phyloP scores from a whole-genome alignment of 92 coral and sea anemone genomes.

The Phenganax subtilis region DNA sequence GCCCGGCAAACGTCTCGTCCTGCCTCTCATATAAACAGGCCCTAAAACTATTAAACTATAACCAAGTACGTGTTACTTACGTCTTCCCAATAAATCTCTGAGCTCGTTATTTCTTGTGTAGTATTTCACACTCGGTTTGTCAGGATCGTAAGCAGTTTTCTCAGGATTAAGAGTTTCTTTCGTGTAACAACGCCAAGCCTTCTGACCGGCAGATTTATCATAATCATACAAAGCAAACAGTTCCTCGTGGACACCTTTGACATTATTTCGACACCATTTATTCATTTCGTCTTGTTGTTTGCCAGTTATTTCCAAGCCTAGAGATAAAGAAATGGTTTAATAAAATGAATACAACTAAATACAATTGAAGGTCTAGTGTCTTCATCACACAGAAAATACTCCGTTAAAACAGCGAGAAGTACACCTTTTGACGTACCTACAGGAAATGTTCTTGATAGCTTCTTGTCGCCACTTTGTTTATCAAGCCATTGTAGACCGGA shows the following conservation, averaged over 20 bases:
- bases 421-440: neutral
- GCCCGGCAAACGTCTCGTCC: too few species aligned
- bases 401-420: too few species aligned
- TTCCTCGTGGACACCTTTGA: neutral
- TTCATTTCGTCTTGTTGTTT: constrained; percentile 29
- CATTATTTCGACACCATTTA: constrained; percentile 20
- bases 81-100: constrained; percentile 13
- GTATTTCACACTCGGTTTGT: constrained; percentile 9
- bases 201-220: neutral
- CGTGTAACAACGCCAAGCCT: constrained; percentile 33
- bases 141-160: constrained; percentile 22
- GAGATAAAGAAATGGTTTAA: neutral
- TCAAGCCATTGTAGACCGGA: constrained; percentile 37
- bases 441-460: constrained; percentile 26
- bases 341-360: neutral
- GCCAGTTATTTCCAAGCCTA: constrained; percentile 34
- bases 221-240: constrained; percentile 31
- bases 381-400: too few species aligned
- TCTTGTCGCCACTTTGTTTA: constrained; percentile 26
- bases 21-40: too few species aligned
- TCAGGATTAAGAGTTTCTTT: constrained; percentile 26
- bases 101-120: constrained; percentile 27
- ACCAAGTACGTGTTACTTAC: constrained; percentile 1
- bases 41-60: too few species aligned
- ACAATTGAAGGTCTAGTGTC: too few species aligned